Base-by-base conservation (phyloP, 1,140 invertebrate species). In the Helicoverpa armigera region DNA sequence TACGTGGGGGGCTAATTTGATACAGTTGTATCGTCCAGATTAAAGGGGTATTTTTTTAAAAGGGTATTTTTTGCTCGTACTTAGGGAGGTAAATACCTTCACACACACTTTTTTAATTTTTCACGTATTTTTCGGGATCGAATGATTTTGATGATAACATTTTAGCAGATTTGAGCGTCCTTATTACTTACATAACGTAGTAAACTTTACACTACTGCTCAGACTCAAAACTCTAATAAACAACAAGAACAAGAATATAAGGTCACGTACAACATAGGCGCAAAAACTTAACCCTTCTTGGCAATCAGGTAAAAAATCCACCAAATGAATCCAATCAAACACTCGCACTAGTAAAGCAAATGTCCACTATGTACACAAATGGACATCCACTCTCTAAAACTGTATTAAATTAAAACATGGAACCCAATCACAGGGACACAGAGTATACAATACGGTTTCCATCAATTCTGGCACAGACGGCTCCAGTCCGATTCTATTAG, bases 401-500 rank as follows among this genome's bases (percentile, higher is more conserved):
- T 72, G 50, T 12, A 72, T 72, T 53, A 54, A 72, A 54, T 53
- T 72, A 54, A 54, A 72, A 54, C 50, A 31, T 54, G 69, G 2
- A 72, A 72, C 69, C 23, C 69, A 54, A 72, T 72, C 50, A 72
- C 23, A 31, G 50, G 53, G 50, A 12, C 23, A 16, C 69, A 53
- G 48, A 69, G 69, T 54, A 53, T n/a, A 72, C 69, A 72, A 54
- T 72, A 54, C 50, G 69, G 50, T 54, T 29, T 31, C 61, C 60
- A 77, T 77, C 75, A 77, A 65, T 67, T 16, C 58, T 54, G 9
- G 29, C 76, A 69, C 83, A 70, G 79, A 78, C 69, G 80, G 48
- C 13, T 54, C 10, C 29, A 29, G 72, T 75, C 82, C 56, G 80
- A 85, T 87, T 82, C 83, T 83, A 87, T 87, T 88, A 89, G 84